Conservation (phyloP, 2,113 vertebrate genomes). For the Eudyptes chrysolophus region DNA sequence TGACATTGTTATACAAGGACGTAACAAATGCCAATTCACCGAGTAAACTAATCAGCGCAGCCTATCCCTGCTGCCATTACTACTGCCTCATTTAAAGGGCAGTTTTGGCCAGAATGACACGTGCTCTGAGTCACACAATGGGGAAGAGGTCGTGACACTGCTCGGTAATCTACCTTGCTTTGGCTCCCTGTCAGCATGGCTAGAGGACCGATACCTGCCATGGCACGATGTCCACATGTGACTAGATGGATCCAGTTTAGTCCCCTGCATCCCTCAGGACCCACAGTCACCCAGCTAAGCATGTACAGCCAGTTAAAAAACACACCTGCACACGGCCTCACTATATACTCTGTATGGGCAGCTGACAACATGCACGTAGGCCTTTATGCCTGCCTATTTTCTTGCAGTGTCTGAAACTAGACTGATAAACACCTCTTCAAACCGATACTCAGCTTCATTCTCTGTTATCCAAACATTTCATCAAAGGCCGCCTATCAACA, state of each 20-base stretch:
- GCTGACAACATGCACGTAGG: background rate
- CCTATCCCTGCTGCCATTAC: background rate
- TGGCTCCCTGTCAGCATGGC: background rate
- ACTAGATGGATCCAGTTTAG: background rate
- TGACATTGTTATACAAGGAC: background rate
- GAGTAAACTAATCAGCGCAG: background rate
- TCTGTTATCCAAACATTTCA: constrained; percentile 13
- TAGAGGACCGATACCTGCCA: background rate
- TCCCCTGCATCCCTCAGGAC: background rate
- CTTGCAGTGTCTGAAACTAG: background rate
- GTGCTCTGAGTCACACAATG: background rate
- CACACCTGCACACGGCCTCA: background rate
- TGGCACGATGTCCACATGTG: background rate
- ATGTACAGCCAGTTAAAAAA: background rate
- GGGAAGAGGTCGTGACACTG: background rate
- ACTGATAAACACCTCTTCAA: constrained; percentile 8
- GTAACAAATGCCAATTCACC: background rate
- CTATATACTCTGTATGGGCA: background rate
- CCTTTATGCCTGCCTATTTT: background rate
- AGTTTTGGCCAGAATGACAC: background rate
- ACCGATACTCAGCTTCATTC: background rate
- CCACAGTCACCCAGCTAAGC: background rate
- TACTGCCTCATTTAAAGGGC: background rate
- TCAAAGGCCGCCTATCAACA: background rate
- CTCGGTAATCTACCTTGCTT: background rate